Conservation (phyloP, 2,113 vertebrate species). For the Craseonycteris thonglongyai region DNA sequence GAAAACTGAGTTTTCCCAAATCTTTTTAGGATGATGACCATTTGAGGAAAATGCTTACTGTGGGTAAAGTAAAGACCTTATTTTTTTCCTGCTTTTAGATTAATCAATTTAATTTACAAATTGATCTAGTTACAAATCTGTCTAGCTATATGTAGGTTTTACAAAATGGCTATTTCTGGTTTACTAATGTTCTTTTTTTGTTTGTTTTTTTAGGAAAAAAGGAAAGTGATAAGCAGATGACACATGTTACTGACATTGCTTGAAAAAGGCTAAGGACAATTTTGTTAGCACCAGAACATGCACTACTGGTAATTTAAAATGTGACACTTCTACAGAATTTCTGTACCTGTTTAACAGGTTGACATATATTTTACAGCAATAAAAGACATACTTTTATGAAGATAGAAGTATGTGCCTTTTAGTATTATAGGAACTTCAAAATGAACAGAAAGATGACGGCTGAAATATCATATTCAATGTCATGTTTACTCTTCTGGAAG, state of each 20-base stretch:
- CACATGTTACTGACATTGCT: not conserved
- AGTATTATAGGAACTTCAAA: not conserved
- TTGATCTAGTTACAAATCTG: constrained; percentile 60
- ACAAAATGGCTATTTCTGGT: not conserved
- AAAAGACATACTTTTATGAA: not conserved
- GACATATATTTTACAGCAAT: not conserved
- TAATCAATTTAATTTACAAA: constrained; percentile 66
- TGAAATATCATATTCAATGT: not conserved
- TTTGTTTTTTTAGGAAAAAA: too few relatives aligned
- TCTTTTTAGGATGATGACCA: constrained; percentile 12
- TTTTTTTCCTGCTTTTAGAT: constrained; percentile 45
- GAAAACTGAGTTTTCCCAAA: not conserved
- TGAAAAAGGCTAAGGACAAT: not conserved
- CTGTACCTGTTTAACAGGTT: not conserved
- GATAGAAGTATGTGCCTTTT: not conserved
- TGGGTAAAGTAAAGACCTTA: constrained; percentile 36
- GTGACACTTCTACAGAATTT: not conserved
- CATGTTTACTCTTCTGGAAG: not conserved
- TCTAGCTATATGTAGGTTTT: constrained; percentile 8
- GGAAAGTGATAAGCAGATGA: not conserved
- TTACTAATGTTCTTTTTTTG: constrained; percentile 32
- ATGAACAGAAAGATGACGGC: not conserved
- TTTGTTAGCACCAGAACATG: not conserved
- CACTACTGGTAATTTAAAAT: not conserved
- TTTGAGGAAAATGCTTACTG: constrained; percentile 51